Conservation (phyloP, 2,113 vertebrate genomes). For the Spilogale gracilis region DNA sequence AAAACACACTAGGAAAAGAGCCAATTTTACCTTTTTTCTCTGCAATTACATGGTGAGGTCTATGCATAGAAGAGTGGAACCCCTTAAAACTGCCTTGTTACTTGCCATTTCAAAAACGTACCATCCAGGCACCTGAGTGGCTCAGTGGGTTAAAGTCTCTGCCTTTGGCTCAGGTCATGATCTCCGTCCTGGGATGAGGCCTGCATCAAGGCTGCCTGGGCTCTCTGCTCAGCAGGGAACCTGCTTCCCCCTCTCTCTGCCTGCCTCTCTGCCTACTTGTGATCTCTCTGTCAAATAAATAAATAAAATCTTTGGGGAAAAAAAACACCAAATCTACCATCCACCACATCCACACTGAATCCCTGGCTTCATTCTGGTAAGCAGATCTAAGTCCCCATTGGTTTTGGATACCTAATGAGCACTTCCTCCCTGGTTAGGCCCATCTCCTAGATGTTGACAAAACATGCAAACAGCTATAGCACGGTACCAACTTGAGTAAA, state of each 20-base stretch:
- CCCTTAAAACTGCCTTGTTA: not conserved
- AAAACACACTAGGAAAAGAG: not conserved
- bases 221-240: too few relatives aligned
- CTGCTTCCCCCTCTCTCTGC: too few relatives aligned
- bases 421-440: not conserved
- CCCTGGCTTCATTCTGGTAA: not conserved
- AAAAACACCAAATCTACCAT: not conserved
- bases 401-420: not conserved
- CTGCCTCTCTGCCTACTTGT: too few relatives aligned
- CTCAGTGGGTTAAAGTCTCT: too few relatives aligned
- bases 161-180: too few relatives aligned
- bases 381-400: not conserved
- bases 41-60: not conserved
- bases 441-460: not conserved
- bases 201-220: too few relatives aligned
- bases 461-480: not conserved
- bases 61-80: not conserved
- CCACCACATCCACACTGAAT: not conserved
- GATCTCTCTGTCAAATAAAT: too few relatives aligned
- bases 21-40: not conserved
- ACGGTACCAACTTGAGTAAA: not conserved
- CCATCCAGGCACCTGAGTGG: too few relatives aligned
- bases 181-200: too few relatives aligned
- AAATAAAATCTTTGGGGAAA: too few relatives aligned
- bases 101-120: constrained; percentile 41